Conservation (phyloP, 2,113 vertebrate genomes). For the Sebastes fasciatus region DNA sequence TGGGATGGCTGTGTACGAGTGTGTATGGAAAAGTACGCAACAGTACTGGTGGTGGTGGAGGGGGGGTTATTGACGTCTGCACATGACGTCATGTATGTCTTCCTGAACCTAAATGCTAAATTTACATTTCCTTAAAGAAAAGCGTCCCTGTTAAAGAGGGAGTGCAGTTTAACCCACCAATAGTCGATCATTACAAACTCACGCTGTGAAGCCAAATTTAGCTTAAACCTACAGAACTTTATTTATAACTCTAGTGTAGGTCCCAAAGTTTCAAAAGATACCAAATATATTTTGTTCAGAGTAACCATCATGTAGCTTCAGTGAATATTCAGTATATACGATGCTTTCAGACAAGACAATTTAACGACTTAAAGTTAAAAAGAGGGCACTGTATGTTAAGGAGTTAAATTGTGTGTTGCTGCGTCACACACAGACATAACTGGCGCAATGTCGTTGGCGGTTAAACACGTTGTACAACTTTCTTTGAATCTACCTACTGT, state of each 20-base stretch:
- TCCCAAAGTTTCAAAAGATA: background rate
- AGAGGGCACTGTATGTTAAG: background rate
- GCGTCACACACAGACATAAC: background rate
- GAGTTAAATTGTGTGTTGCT: background rate
- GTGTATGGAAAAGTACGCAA: slow-evolving; percentile 13
- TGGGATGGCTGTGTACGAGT: slow-evolving; percentile 11
- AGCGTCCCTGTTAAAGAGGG: background rate
- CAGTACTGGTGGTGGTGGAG: background rate
- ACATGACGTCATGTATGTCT: slow-evolving; percentile 21
- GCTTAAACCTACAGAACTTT: background rate
- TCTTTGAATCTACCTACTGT: background rate
- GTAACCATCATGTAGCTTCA: background rate
- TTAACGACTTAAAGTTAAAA: too few relatives aligned
- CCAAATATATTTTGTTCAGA: too few relatives aligned
- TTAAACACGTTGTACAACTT: slow-evolving; percentile 21
- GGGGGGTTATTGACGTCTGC: background rate
- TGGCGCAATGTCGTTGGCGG: background rate
- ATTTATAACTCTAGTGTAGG: background rate
- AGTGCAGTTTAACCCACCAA: background rate
- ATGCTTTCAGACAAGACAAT: background rate
- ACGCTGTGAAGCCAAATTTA: background rate
- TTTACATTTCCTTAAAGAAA: slow-evolving; percentile 21
- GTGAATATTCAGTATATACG: background rate
- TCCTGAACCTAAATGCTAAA: too few relatives aligned
- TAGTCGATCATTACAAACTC: too few relatives aligned